Base-by-base conservation (phyloP, 2,888 invertebrate genomes). In the Stenodera caucasica region DNA sequence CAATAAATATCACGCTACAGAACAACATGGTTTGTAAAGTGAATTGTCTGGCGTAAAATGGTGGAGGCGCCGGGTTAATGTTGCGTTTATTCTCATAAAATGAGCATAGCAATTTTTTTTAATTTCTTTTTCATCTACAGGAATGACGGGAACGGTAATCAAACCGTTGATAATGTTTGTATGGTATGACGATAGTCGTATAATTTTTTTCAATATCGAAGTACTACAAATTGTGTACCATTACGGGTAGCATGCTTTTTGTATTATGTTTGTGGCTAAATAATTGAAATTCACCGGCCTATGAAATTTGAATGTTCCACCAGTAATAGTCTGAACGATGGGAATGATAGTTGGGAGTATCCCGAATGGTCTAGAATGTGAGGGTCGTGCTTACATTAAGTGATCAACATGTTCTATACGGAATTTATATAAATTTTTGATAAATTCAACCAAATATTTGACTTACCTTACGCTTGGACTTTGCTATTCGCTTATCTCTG, bases 391-490 rank as follows among this genome's bases (percentile, higher is more conserved):
- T 32, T 32, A 7, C 2, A 32, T 11, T 32, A 2, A 7, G 32
- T 9, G 11, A 32, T 32, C 9, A 4, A 11, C 8, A 7, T 29
- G 29, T 7, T 11, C 26, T 26, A 26, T 26, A 11, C 7, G 9
- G 32, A 37, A 2, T n/a, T 15, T 15, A 15, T 15, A 15, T 37
- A 0, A 4, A 14, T 37, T 37, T n/a, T 37, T 2, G 7, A 29
- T 6, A 29, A 4, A 29, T 29, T 29, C 7, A 29, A 29, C 7
- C 29, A 4, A 29, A 29, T 11, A 33, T 37, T 37, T 2, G 8
- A 66, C 79, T 80, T 81, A 94, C 95, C 89, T 94, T 94, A 81
- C 91, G 83, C 78, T 95, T 95, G 2, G 94, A 92, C 67, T 88
- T 86, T 9, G 92, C 93, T 82, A 94, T 88, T 51, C 93, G 84